Evolutionary conservation across 2,113 vertebrate genomes (phyloP), one percentile per base, ranked within the genome.

Genomic region (Paradisaea rubra): DNA sequence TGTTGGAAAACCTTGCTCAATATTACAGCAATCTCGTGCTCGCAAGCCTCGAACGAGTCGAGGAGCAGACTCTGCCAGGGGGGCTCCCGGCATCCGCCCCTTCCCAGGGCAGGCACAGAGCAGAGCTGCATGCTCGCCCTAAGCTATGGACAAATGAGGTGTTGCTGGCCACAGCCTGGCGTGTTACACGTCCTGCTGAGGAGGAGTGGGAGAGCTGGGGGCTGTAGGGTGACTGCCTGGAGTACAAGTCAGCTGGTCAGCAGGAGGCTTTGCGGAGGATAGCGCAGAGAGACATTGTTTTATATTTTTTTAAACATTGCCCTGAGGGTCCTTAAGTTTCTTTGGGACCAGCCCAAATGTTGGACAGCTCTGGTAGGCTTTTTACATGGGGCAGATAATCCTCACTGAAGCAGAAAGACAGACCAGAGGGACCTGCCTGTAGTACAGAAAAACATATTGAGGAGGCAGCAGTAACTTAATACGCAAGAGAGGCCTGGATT

Each of bases 1-100:
- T 98, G 97, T 97, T 98, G 97, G 97, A 96, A 98, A 98, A 98
- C 96, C 97, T 97, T 97, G 96, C 71, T 98, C 98, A 97, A 96
- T 96, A 93, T 95, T 97, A 95, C 81, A 97, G 97, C 97, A 97
- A 96, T 98, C 98, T 97, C 96, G 76, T 97, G 97, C 96, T 97
- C 93, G 56, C 94, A 88, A 91, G 97, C 97, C 97, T 96, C 89
- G 91, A 86, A 96, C 37, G 61, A 89, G 93, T 94, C 31, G n/a
- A 95, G 93, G 92, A 77, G 81, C 53, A 93, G 94, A 7, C 80
- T 56, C 41, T 81, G 93, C 94, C 89, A 87, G 92, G 60, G 83
- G 89, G 69, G 89, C 74, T 86, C 52, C 10, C 63, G 19, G 68
- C 41, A 20, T 25, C 74, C n/a, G 6, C 78, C 80, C 76, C 76